Base-by-base conservation (phyloP, 2,888 invertebrate genomes). In the Ectemnius cavifrons region DNA sequence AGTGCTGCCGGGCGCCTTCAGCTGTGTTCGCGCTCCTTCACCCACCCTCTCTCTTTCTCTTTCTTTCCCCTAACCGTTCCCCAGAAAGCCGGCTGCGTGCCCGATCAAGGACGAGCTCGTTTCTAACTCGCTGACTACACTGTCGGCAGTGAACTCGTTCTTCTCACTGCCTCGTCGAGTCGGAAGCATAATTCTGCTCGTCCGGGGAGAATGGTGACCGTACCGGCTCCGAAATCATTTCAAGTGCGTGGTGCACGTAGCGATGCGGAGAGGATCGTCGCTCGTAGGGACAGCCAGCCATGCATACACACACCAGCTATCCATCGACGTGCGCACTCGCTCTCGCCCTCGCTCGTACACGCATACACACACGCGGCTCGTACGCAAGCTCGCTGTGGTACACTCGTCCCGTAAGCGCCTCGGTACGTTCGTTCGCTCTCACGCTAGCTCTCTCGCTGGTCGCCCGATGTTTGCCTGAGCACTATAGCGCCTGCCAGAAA, bases 21-120 rank as follows among this genome's bases (percentile, higher is more conserved):
- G 37, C 23, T 37, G 37, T 37, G 37, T 37, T 6, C 37, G 37
- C 37, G 37, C 37, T 37, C 37, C 23, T 23, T 23, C 23, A 3
- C 23, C 8, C 37, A 37, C 28, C 4, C 37, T 60, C 20, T 59
- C 28, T 60, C 46, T 62, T 3, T 23, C 23, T 23, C 23, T 60
- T 16, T 62, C 61, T 49, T 20, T 20, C 20, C 60, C 58, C 73
- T 84, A 87, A 84, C 84, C 83, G 74, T 87, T 84, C 27, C 86
- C 84, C 52, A 86, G 67, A 71, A 75, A 80, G 83, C 82, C 80
- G 60, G 49, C 63, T 71, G 72, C 63, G 28, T 58, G 65, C 69
- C 62, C 79, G 62, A 71, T 45, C 64, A 65, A 63, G 58, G 63
- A 52, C 16, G 52, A 52, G 52, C 16, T 16, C n/a, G 6, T 14